A percentile compares a stretch with the other conserved stretches of the same genome.
Conservation (phyloP, 2,888 invertebrate genomes). For the Taenaris catops region DNA sequence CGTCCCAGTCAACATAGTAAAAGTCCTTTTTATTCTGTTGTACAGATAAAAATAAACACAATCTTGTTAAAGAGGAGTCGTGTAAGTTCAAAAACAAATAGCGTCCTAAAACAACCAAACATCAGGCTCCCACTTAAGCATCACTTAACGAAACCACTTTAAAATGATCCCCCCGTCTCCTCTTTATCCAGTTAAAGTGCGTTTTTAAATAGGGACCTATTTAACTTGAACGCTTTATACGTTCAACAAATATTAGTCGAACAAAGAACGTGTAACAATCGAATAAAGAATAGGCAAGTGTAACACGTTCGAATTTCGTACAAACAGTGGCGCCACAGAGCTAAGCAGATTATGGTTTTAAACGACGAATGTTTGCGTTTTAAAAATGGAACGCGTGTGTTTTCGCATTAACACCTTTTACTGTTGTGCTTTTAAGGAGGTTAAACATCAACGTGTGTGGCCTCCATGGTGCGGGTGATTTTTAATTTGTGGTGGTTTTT, state of each 20-base stretch:
- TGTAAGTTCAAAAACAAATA: constrained; percentile 64
- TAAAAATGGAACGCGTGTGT: constrained; percentile 63
- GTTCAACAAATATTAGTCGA: constrained; percentile 53
- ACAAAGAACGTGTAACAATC: constrained; percentile 63
- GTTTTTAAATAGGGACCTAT: constrained; percentile 34
- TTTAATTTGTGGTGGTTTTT: constrained; percentile 35
- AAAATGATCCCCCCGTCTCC: constrained; percentile 36
- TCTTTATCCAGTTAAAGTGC: constrained; percentile 29
- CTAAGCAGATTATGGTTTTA: constrained; percentile 65
- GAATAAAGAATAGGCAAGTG: constrained; percentile 44
- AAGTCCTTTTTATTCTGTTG: constrained; percentile 22
- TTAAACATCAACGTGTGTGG: constrained; percentile 60
- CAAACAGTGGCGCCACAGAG: constrained; percentile 58
- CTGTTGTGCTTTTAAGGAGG: constrained; percentile 58
- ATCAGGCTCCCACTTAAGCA: constrained; percentile 67
- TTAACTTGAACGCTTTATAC: constrained; percentile 49
- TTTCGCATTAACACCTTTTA: constrained; percentile 76
- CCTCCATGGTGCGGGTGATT: constrained; percentile 33
- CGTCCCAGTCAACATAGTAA: constrained; percentile 1
- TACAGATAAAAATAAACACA: constrained; percentile 49
- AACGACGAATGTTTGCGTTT: constrained; percentile 58
- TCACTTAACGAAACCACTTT: constrained; percentile 61
- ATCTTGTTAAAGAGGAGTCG: constrained; percentile 63
- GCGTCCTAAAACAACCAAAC: constrained; percentile 72
- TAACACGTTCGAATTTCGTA: constrained; percentile 54